phyloP scores from a whole-genome alignment of 2,888 invertebrate species.

The Cheilosia vernalis region DNA sequence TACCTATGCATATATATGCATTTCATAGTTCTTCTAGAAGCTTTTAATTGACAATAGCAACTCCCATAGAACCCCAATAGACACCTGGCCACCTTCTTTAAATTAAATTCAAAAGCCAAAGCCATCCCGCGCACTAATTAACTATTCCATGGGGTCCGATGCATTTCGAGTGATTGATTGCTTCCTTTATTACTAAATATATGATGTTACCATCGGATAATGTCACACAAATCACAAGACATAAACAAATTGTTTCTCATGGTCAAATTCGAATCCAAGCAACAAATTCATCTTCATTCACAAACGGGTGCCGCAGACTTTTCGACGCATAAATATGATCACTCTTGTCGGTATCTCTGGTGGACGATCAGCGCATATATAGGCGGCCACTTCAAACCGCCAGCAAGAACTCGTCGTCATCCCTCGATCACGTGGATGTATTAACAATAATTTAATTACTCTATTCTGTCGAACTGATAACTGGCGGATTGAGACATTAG shows the following conservation, averaged over 20 bases:
- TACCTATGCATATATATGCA: not conserved
- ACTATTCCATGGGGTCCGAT: constrained; percentile 53
- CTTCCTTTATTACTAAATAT: constrained; percentile 71
- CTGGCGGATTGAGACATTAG: constrained; percentile 74
- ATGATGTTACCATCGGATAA: constrained; percentile 66
- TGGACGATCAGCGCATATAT: constrained; percentile 9
- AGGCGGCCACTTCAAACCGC: constrained; percentile 60
- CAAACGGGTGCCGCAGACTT: constrained; percentile 73
- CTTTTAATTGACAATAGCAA: not conserved
- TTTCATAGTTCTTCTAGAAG: not conserved
- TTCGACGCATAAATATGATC: constrained; percentile 75
- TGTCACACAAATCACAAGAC: constrained; percentile 71
- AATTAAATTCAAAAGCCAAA: constrained; percentile 54
- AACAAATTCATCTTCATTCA: constrained; percentile 30
- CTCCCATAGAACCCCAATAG: constrained; percentile 30
- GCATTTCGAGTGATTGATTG: constrained; percentile 67
- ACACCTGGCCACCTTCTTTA: constrained; percentile 72
- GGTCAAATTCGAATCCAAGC: constrained; percentile 49
- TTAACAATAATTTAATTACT: constrained; percentile 75
- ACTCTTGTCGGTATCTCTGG: constrained; percentile 60
- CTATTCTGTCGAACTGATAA: constrained; percentile 73
- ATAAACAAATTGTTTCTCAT: constrained; percentile 53
- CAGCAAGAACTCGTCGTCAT: constrained; percentile 10
- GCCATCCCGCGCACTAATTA: constrained; percentile 43
- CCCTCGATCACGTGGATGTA: constrained; percentile 69